Evolutionary conservation across 1,140 invertebrate genomes (phyloP), one percentile per base, ranked within the genome.

Genomic region (Calycopis cecrops): DNA sequence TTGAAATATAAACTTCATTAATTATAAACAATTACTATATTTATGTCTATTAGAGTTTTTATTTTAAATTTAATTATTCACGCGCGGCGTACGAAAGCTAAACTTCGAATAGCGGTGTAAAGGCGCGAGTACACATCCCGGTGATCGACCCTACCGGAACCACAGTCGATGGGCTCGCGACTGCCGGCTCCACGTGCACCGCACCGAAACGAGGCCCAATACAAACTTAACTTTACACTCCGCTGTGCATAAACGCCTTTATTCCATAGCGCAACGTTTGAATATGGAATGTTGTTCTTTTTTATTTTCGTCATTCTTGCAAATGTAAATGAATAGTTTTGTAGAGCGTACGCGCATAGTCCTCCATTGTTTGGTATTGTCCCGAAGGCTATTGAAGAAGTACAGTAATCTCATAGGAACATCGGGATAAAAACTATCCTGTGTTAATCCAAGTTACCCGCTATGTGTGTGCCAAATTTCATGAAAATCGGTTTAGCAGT

Each of bases 81-180:
- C 62, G 58, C 62, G 62, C 38, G 55, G 62, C 62, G 62, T 55
- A 59, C 67, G 67, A 69, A 67, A 65, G 56, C 65, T 56, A 70
- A 71, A 60, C 71, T 73, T n/a, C n/a, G n/a, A n/a, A n/a, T n/a
- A n/a, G n/a, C n/a, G n/a, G n/a, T n/a, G n/a, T n/a, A n/a, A n/a
- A 76, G 81, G 71, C 58, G 64, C 67, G 74, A 59, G 67, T 67
- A 74, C 72, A 79, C 76, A 63, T 63, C 42, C 59, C 76, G 71
- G 82, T 85, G 79, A 85, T 83, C 82, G 83, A 84, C 80, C 83
- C 83, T 74, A 86, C 83, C 83, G 83, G 83, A 86, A 84, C 79
- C 78, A 86, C 83, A 84, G 59, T 84, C 73, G 73, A 73, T 81
- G 72, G 74, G 67, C 72, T 67, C 73, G 73, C 71, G 75, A 82